A percentile compares a stretch with the other conserved stretches of the same genome.
Conservation (phyloP, 1,140 invertebrate genomes). For the Drosophila lacteicornis region DNA sequence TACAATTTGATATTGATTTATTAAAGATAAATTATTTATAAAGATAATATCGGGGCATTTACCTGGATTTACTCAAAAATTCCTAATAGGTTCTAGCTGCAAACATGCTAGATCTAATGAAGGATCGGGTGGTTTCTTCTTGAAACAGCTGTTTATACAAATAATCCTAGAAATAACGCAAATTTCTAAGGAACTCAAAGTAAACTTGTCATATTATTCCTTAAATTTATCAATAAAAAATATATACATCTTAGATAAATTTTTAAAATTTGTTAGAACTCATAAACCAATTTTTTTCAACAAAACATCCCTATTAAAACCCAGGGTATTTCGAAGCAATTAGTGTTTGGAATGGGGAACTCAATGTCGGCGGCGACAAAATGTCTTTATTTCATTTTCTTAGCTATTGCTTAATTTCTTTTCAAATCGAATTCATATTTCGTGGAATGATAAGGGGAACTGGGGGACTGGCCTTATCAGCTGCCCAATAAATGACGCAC, state of each 20-base stretch:
- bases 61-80: too few species aligned
- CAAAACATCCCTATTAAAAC: neutral
- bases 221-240: neutral
- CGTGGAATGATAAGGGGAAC: neutral
- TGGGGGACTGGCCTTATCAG: constrained; percentile 56
- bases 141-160: neutral
- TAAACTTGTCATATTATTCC: neutral
- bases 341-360: constrained; percentile 2
- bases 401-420: constrained; percentile 66
- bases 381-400: constrained; percentile 69
- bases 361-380: constrained; percentile 65
- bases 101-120: neutral
- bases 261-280: neutral
- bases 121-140: too few species aligned
- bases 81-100: neutral
- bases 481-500: constrained; percentile 70
- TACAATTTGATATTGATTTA: too few species aligned
- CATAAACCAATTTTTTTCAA: accelerated
- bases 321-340: constrained; percentile 5
- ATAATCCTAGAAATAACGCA: too few species aligned
- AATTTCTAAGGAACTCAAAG: neutral
- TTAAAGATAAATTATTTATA: too few species aligned
- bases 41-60: too few species aligned
- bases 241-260: neutral
- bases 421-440: constrained; percentile 78